Evolutionary conservation across 2,888 invertebrate genomes (phyloP), one percentile per base, ranked within the genome.

Genomic region (Heliconius sara): DNA sequence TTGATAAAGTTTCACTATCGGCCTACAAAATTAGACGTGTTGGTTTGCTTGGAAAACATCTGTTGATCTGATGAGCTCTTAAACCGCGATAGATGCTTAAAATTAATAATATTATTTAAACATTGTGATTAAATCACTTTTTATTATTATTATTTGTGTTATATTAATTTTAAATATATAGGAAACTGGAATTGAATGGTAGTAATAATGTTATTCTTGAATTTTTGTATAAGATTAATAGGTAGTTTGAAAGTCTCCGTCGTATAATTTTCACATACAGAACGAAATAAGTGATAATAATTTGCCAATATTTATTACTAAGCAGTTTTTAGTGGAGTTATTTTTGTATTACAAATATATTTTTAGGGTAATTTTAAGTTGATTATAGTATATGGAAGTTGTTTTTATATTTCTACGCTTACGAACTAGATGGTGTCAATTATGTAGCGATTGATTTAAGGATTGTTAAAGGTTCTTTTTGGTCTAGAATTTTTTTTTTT

Each of bases 11-110:
- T 81, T 84, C 83, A 78, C 81, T 79, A 84, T 82, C 82, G 84
- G 82, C 83, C 83, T 83, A 84, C 71, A 78, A 81, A 76, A 67
- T 78, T 84, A 84, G 83, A 76, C 77, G 16, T 75, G 57, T 73
- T 78, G 30, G 25, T 76, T 77, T 78, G 47, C 57, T 75, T 77
- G 19, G 63, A 75, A 78, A 27, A 67, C 66, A 67, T n/a, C 63
- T 47, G 22, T 67, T 80, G 43, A 30, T 52, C 27, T 67, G 52
- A 10, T 25, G 52, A n/a, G 39, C n/a, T 2, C 43, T 25, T 16
- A 25, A 25, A 43, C 7, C 7, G 70, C 7, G 70, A 39, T 7
- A 43, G 30, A 66, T 66, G 19, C 7, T 4, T 66, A 43, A 43
- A 52, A 13, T 19, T 16, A 5, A 70, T 25, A 25, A n/a, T 52